Evolutionary conservation across 2,113 vertebrate species (phyloP), one percentile per base, ranked within the genome.

Genomic region (Tretioscincus oriximinensis): DNA sequence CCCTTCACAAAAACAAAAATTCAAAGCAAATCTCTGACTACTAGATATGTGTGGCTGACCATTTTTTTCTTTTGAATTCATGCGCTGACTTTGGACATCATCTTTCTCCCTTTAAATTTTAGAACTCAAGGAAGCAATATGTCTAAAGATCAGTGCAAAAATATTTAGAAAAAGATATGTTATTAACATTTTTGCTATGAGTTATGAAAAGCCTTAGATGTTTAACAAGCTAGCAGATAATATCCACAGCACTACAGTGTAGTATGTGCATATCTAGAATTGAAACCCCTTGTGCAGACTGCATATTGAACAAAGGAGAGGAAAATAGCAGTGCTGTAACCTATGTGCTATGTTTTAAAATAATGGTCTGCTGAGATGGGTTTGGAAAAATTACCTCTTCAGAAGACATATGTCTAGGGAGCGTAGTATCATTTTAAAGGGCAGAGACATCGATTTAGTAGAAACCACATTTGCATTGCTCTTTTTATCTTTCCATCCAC

Each of bases 401-500:
- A 28, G 75, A 88, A 89, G 54, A 68, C 26, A 76, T 64, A 82
- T 80, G 76, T 47, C 75, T 88, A 26, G 35, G 76, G 64, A 86
- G 80, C 65, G 20, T 75, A 45, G 16, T 22, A 70, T 18, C 58
- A 81, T 81, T 73, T 86, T 82, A 86, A 81, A 89, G 66, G 74
- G 58, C 51, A 84, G 69, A 76, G 47, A 51, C 1, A 87, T 26
- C 9, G 11, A 24, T 24, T 78, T 83, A 72, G 11, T 66, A 86
- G 31, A 51, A 90, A 60, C 22, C 35, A 61, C 58, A 84, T 7
- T 84, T 70, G 66, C 51, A 29, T 76, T 66, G 7, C 22, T 83
- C 26, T 86, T 86, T 74, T 88, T 14, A 41, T 80, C 45, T 86
- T 90, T 84, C 80, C 49, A 41, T 80, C 81, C 72, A 83, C 41